Conservation (phyloP, 2,113 vertebrate genomes). For the Typhlomys cinereus region DNA sequence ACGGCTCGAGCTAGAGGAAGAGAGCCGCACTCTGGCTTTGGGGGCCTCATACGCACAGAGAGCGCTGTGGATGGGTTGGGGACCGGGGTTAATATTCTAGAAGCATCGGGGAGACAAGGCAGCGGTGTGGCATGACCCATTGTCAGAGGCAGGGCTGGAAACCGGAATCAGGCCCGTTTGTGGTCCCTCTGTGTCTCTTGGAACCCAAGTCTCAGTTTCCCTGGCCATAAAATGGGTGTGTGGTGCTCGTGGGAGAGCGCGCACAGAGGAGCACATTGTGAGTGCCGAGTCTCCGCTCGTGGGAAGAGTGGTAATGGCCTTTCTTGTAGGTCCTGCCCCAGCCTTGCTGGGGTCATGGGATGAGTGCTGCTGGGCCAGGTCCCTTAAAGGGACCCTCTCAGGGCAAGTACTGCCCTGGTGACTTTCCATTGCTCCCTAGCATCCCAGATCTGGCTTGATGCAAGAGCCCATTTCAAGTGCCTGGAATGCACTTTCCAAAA, state of each 20-base stretch:
- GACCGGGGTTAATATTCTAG: neutral
- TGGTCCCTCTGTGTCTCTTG: neutral
- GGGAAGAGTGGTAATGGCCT: neutral
- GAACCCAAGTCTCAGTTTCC: neutral
- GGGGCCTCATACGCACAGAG: neutral
- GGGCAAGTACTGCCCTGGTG: neutral
- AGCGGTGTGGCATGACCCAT: fast-evolving
- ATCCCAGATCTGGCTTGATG: neutral
- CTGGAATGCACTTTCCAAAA: neutral
- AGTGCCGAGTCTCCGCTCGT: neutral
- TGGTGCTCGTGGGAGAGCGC: neutral
- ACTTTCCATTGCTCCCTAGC: neutral
- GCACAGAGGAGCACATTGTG: neutral
- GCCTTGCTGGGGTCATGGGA: neutral
- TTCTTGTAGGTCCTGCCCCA: neutral
- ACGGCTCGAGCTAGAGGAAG: neutral
- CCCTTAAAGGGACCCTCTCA: neutral
- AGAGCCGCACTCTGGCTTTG: fast-evolving
- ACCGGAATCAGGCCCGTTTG: neutral
- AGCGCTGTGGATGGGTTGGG: neutral
- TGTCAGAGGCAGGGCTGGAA: neutral
- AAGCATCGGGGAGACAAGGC: neutral
- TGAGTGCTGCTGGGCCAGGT: neutral
- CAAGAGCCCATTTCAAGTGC: neutral
- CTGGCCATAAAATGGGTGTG: neutral